Base-by-base conservation (phyloP, 2,888 invertebrate species). In the Bimastos eiseni region DNA sequence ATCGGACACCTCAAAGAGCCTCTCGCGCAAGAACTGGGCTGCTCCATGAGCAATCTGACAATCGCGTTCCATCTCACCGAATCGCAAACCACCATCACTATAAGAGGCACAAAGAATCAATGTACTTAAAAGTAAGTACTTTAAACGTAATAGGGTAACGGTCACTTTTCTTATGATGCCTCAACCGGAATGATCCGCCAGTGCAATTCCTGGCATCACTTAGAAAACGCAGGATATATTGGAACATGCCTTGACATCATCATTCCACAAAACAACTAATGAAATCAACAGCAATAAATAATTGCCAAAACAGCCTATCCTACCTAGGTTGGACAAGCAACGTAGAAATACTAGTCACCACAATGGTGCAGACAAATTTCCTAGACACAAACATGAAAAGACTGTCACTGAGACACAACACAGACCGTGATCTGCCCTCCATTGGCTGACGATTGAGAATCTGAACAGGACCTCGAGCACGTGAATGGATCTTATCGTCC, bases 1-100 rank as follows among this genome's bases (percentile, higher is more conserved):
- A 96, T 99, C 99, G 0, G 99, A 99, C 0, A 99, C 99, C 96
- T 99, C 99, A 94, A 99, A 99, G 41, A 99, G 96, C 93, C 99
- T 97, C 95, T 99, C 99, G 55, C 99, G 96, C 89, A 99, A 96
- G 95, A 99, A 98, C 95, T 98, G 98, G 0, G 98, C 98, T 0
- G 99, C 99, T 84, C 99, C 99, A 94, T 99, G 99, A 92, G 99
- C 98, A 94, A 99, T 99, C 96, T 99, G 99, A 96, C 99, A 99
- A 96, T 99, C 99, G 86, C 99, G 98, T 95, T 99, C 99, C 99
- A 99, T 99, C 96, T 99, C 99, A 92, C 99, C 99, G 95, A 99
- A 99, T 96, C 99, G 99, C 92, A 99, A 96, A 91, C 99, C 99
- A 94, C 99, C 99, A 95, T 99, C 99, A 93, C 97, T 97, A n/a